Evolutionary conservation across 1,140 invertebrate species (phyloP).

Genomic region (Tetranychus urticae): DNA sequence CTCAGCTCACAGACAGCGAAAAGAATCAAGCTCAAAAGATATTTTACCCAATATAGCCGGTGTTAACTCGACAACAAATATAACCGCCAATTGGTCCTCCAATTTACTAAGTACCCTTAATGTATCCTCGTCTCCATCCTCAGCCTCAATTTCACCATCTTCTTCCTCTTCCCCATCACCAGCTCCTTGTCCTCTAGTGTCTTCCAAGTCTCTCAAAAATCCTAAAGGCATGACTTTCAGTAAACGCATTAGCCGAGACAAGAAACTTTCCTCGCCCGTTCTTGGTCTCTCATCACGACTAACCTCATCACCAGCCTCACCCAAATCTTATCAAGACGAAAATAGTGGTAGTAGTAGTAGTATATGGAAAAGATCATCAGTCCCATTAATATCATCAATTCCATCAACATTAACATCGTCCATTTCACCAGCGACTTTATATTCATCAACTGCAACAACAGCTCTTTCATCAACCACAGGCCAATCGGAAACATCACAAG

Average conservation of each 20-base stretch:
- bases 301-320: neutral
- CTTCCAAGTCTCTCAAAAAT: neutral
- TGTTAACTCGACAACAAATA: neutral
- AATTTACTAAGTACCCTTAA: neutral
- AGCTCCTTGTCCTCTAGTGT: neutral
- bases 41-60: neutral
- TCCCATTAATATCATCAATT: too few species aligned
- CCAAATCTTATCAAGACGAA: neutral
- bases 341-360: neutral
- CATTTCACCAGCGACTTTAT: too few species aligned
- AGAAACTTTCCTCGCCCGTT: neutral
- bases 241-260: neutral
- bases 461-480: neutral
- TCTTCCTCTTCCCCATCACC: neutral
- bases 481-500: too few species aligned
- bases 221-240: neutral
- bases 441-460: neutral
- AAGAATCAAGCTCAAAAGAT: neutral
- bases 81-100: neutral
- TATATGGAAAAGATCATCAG: too few species aligned
- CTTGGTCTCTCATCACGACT: neutral
- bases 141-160: neutral
- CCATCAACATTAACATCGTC: too few species aligned
- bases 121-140: too few species aligned
- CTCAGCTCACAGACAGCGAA: conserved; percentile 13